Conservation (phyloP, 2,797 vertebrate species). For the Ptychobarbus kaznakovi region DNA sequence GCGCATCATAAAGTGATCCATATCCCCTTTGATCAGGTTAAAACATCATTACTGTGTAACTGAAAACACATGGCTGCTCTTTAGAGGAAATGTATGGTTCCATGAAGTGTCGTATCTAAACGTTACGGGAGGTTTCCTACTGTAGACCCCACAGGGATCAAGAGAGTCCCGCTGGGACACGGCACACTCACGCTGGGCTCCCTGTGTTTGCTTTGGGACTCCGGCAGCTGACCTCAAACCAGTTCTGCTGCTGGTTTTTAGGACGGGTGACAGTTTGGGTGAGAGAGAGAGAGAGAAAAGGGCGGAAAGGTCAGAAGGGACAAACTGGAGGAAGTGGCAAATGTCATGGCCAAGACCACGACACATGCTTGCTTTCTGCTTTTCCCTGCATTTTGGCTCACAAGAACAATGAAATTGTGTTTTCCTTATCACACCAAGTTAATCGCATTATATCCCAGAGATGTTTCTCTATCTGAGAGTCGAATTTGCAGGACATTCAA, state of each 20-base stretch:
- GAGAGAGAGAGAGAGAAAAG: neutral
- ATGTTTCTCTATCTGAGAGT: neutral
- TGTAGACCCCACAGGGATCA: constrained; percentile 64
- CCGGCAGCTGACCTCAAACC: constrained; percentile 26
- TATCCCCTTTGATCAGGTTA: constrained; percentile 58
- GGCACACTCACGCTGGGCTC: constrained; percentile 37
- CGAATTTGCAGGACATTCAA: neutral
- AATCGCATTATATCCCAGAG: neutral
- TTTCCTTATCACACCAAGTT: neutral
- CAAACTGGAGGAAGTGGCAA: constrained; percentile 11
- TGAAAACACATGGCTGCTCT: constrained; percentile 55
- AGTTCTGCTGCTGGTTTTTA: constrained; percentile 2
- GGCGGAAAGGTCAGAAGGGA: neutral
- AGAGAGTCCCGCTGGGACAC: constrained; percentile 47
- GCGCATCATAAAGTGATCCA: constrained; percentile 42
- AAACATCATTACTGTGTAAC: constrained; percentile 63
- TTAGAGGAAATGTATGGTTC: constrained; percentile 53
- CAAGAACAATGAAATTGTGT: fast-evolving
- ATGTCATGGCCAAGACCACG: constrained; percentile 41
- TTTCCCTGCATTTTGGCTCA: neutral
- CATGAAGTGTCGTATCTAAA: constrained; percentile 58
- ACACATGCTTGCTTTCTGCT: neutral
- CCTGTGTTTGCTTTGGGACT: neutral
- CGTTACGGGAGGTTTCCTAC: constrained; percentile 52
- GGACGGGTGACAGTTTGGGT: neutral